A percentile compares a stretch with the other conserved stretches of the same genome.
phyloP scores from a whole-genome alignment of 1,140 invertebrate genomes.

The Myzus persicae region DNA sequence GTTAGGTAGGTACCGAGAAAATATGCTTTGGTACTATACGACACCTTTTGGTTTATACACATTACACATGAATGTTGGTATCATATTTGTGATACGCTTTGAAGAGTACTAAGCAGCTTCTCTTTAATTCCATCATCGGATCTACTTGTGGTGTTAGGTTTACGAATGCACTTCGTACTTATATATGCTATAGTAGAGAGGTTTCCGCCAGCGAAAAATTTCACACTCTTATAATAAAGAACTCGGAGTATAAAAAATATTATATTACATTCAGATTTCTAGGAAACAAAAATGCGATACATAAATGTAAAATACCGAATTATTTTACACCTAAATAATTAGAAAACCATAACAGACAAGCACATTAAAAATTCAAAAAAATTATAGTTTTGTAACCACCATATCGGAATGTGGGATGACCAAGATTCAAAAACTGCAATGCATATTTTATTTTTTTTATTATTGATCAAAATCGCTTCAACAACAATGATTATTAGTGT shows the following conservation, averaged over 20 bases:
- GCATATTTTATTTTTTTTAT: too few relatives aligned
- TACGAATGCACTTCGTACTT: neutral
- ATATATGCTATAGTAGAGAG: neutral
- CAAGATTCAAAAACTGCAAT: too few relatives aligned
- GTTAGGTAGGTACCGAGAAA: neutral
- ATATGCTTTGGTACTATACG: neutral
- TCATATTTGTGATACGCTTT: conserved; percentile 5
- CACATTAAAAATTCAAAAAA: neutral
- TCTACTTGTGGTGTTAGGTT: conserved; percentile 11
- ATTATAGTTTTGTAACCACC: neutral
- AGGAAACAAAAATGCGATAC: too few relatives aligned
- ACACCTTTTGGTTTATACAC: neutral
- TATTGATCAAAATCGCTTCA: too few relatives aligned
- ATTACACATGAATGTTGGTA: neutral
- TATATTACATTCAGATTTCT: too few relatives aligned
- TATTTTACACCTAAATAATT: neutral
- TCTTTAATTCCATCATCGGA: neutral
- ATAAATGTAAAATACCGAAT: neutral
- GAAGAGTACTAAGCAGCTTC: conserved; percentile 4
- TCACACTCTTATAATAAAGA: neutral
- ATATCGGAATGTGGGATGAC: too few relatives aligned
- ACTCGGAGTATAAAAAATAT: neutral
- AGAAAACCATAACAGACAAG: neutral
- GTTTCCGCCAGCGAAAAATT: neutral
- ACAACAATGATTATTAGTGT: too few relatives aligned